Base-by-base conservation (phyloP, 2,113 vertebrate genomes). In the Pachypanchax playfairii region DNA sequence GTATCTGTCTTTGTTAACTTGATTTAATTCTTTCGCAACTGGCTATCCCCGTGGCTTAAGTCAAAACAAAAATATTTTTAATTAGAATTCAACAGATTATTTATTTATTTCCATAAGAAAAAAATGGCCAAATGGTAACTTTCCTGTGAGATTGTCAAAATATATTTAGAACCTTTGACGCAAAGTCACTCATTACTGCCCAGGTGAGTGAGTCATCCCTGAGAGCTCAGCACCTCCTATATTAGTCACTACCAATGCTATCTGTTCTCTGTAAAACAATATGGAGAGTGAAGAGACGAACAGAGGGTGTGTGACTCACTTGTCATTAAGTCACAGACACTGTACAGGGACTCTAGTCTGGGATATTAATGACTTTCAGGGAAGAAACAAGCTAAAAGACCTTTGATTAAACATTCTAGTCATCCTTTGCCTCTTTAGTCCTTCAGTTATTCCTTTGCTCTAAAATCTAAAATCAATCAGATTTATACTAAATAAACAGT, bases 71-170 rank as follows among this genome's bases (percentile, higher is more conserved):
- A 1, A 1, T 1, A 8, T 35, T 69, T 71, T 69, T 74, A 77
- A 82, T 75, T 73, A 79, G 66, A 46, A 52, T 15, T 24, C 25
- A 14, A 25, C 18, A 36, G 11, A 22, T 4, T 31, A 1, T 39
- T 2, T 31, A 1, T 39, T 2, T 39, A 25, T 29, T 48, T 42
- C 21, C 56, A 9, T 49, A 15, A 24, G 4, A 47, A 67, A 36
- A 57, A 78, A 85, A n/a, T n/a, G 57, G 61, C 41, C 69, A 44
- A 47, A 28, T 54, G 49, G 49, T 65, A 62, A 24, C 35, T 44
- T 18, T 70, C 51, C 35, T 47, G 43, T 52, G 29, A 47, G 50
- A 55, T 70, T 69, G 25, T 8, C 28, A 51, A 54, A 29, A 1
- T 25, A 25, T n/a, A n/a, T 22, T 9, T 14, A 29, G 21, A 63